These are phyloP conservation scores for Adelphocoris suturalis DNA, from an alignment of 2,888 invertebrate species.

Conservation along the genomic window DNA sequence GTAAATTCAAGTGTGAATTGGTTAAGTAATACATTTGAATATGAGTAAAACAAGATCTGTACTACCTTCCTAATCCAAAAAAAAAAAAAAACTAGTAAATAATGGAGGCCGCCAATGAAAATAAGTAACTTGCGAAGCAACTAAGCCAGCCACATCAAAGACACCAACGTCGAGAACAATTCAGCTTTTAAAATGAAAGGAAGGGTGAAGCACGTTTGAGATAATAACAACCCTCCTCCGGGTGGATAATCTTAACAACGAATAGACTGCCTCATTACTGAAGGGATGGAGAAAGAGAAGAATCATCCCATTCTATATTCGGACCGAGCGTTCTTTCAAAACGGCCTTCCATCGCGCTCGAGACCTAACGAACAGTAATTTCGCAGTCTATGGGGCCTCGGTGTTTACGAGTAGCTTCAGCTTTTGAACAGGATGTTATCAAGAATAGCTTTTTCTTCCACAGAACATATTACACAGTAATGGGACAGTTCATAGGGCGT, in stretches of 20 bases:
- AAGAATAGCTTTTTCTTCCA: background rate
- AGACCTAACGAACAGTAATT: background rate
- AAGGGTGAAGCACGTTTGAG: conserved; percentile 13
- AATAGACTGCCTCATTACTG: conserved; percentile 8
- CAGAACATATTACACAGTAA: background rate
- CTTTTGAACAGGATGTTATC: background rate
- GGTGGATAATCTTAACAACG: background rate
- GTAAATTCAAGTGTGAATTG: no score
- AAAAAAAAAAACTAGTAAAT: no score
- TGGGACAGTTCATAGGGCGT: background rate
- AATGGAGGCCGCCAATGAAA: background rate
- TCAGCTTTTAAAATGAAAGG: background rate
- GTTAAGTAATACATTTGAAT: no score
- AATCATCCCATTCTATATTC: background rate
- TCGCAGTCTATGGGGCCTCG: background rate
- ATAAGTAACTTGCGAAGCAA: background rate
- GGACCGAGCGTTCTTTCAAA: background rate
- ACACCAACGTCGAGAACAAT: background rate
- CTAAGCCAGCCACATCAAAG: background rate
- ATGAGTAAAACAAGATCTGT: no score
- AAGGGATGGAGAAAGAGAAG: background rate
- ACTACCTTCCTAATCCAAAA: no score
- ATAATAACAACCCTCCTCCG: background rate
- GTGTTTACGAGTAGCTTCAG: background rate
- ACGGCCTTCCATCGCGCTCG: background rate